Base-by-base conservation (phyloP, 2,113 vertebrate species). In the Rhinichthys klamathensis region DNA sequence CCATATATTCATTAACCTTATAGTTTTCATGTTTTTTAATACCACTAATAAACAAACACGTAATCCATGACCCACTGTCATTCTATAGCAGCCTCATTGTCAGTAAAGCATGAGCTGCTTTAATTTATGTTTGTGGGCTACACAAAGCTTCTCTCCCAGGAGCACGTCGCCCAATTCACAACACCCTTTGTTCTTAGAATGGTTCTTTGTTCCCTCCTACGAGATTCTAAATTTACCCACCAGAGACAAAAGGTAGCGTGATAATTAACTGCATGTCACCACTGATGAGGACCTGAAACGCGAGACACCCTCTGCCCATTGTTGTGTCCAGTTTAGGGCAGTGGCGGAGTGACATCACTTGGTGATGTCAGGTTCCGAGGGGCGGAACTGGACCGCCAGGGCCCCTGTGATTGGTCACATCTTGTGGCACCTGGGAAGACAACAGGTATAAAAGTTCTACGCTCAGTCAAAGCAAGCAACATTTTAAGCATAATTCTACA, bases 201-300 rank as follows among this genome's bases (percentile, higher is more conserved):
- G 63, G 80, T 60, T 80, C 75, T 78, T 86, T 70, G 84, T 87
- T 86, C 72, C 35, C 82, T 61, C 49, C 67, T 35, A 23, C 10
- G 30, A 84, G 69, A 85, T 89, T 93, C 92, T 94, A 93, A 93
- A 93, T 92, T 93, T 95, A 94, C 80, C 88, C 60, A 1, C 69
- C 25, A 16, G 32, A n/a, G 61, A 93, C 91, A 93, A 92, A 91
- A 86, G 89, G 85, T 58, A 73, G 58, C 63, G 91, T 51, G 91
- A 91, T 91, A 91, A 93, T 90, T 86, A n/a, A 91, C 77, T 46
- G 18, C 44, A 44, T 58, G 81, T 82, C 65, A 70, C 76, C 87
- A 87, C 85, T 69, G 67, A 54, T 27, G 16, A 30, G 58, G 58
- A 25, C 21, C 60, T 80, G 86, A 90, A 92, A 94, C 90, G 89